Evolutionary conservation across 2,888 invertebrate genomes (phyloP).

Genomic region (Ichneumoninae sp.): DNA sequence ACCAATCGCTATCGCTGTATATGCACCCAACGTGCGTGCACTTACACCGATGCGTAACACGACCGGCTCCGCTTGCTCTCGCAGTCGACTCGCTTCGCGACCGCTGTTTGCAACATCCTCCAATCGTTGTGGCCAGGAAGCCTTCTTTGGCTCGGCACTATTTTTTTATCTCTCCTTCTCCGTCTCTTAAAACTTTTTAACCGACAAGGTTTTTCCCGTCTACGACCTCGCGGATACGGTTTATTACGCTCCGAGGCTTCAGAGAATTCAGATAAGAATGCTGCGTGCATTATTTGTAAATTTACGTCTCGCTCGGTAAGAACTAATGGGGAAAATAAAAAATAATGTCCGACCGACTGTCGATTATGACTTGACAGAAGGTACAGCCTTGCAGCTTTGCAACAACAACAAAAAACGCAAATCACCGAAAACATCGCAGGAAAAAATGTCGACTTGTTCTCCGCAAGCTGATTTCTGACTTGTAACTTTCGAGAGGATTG

Average conservation of each 20-base stretch:
- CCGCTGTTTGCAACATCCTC: conserved; percentile 17
- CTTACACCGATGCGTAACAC: conserved; percentile 28
- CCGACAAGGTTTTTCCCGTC: background rate
- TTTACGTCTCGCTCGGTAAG: background rate
- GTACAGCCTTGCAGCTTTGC: background rate
- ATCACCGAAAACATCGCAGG: background rate
- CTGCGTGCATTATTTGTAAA: conserved; percentile 10
- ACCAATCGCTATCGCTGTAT: conserved; percentile 71
- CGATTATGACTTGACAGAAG: background rate
- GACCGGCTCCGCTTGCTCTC: conserved; percentile 21
- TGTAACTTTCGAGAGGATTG: background rate
- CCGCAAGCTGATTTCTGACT: background rate
- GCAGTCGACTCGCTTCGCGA: conserved; percentile 13
- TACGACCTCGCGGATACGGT: background rate
- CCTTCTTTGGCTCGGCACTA: conserved; percentile 17
- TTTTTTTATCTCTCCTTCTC: background rate
- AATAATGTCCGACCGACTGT: background rate
- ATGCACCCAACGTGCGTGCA: conserved; percentile 49
- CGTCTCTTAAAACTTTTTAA: conserved; percentile 3
- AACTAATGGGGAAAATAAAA: background rate
- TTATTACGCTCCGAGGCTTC: conserved; percentile 12
- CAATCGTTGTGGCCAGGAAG: conserved; percentile 13
- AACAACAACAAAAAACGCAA: background rate
- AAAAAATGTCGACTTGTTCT: background rate
- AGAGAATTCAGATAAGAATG: background rate